These are phyloP conservation scores for Ailurus styani DNA, from an alignment of 2,113 vertebrate genomes.

Conservation along the genomic window DNA sequence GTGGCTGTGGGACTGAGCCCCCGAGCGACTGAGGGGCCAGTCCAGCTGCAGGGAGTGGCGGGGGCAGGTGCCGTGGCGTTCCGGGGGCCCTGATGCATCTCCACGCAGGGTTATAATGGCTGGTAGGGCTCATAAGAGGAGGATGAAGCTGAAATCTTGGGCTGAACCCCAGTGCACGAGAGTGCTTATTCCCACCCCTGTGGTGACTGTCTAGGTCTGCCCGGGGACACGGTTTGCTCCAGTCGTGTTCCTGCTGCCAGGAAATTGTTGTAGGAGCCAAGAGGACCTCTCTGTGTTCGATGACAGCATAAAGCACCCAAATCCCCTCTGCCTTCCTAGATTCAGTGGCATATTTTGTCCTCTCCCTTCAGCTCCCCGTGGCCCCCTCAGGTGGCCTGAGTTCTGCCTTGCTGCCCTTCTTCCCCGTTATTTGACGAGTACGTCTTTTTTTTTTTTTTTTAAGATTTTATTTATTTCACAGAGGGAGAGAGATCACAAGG, in stretches of 20 bases:
- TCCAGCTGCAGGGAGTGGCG: background rate
- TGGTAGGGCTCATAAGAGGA: background rate
- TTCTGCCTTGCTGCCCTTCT: background rate
- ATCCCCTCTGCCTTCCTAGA: background rate
- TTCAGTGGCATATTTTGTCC: background rate
- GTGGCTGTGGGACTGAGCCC: too few species aligned
- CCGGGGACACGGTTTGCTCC: background rate
- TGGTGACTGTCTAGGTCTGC: too few species aligned
- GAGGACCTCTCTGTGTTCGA: background rate
- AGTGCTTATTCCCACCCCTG: background rate
- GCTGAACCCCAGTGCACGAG: background rate
- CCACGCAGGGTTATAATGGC: background rate
- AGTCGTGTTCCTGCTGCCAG: background rate
- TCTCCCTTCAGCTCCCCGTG: background rate
- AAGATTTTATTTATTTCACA: too few species aligned
- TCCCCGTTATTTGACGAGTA: background rate
- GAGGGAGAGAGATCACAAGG: too few species aligned
- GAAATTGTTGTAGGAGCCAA: background rate
- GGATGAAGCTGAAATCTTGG: background rate
- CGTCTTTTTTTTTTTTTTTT: too few species aligned
- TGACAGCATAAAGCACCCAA: background rate
- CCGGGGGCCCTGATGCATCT: background rate
- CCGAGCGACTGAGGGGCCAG: background rate
- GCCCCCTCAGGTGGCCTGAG: background rate
- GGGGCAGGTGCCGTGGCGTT: background rate